These are phyloP conservation scores for Crotophaga sulcirostris DNA, from an alignment of 2,113 vertebrate species.

Conservation along the genomic window DNA sequence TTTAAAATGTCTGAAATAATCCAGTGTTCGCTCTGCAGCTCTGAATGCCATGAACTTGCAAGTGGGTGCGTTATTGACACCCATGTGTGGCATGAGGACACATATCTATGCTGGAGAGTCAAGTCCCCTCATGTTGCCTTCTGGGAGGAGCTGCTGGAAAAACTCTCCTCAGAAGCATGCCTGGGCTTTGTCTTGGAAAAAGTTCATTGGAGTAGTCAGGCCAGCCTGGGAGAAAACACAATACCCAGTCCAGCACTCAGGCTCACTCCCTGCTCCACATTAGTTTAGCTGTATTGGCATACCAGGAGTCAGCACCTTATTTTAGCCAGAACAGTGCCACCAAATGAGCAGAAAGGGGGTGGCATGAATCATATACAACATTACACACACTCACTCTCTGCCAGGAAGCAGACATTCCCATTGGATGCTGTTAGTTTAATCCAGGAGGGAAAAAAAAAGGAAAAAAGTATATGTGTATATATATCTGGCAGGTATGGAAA, in stretches of 20 bases:
- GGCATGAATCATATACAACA: not conserved
- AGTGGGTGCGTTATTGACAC: not conserved
- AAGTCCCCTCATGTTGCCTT: not conserved
- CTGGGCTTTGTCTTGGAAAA: not conserved
- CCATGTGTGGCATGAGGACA: accelerated
- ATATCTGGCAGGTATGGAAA: not conserved
- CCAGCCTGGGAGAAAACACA: not conserved
- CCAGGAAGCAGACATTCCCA: not conserved
- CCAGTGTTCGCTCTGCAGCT: not conserved
- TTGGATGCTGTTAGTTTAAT: not conserved
- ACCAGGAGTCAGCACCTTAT: not conserved
- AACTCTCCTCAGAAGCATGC: not conserved
- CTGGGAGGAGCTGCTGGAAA: not conserved
- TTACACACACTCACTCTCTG: not conserved
- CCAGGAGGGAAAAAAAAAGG: not conserved
- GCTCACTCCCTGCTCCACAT: not conserved
- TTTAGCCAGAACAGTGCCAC: not conserved
- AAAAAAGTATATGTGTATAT: too few species aligned
- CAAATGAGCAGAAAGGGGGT: not conserved
- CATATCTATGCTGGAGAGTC: not conserved
- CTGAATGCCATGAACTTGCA: not conserved
- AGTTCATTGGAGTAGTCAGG: not conserved
- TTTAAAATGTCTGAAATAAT: not conserved
- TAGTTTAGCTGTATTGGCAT: not conserved
- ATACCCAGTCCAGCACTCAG: not conserved